Evolutionary conservation across 2,888 invertebrate genomes (phyloP).

Genomic region (Nymphalis urticae): DNA sequence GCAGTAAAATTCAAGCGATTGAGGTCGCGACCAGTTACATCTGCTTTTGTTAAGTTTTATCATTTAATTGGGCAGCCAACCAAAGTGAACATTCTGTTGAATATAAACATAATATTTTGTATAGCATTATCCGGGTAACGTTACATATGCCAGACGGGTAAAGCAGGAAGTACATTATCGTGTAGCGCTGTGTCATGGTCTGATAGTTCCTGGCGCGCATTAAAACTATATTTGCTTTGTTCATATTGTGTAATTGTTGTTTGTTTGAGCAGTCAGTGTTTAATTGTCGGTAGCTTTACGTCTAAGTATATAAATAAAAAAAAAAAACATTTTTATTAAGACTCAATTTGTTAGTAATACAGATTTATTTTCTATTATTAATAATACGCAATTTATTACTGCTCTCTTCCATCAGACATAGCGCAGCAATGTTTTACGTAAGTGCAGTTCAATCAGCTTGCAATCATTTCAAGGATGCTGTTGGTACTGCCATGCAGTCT

Average conservation of each 20-base stretch:
- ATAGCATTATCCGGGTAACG: slow-evolving; percentile 3
- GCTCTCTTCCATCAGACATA: no score
- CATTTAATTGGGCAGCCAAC: slow-evolving; percentile 18
- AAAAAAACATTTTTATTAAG: not conserved
- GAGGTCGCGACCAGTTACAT: slow-evolving; percentile 14
- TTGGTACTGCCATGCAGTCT: no score
- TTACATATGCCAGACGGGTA: slow-evolving; percentile 24
- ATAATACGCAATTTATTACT: no score
- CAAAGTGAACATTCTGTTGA: slow-evolving; percentile 16
- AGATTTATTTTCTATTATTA: no score
- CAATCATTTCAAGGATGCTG: no score
- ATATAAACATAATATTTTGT: slow-evolving; percentile 16
- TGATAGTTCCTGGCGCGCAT: slow-evolving; percentile 32
- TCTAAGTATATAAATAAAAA: slow-evolving; percentile 20
- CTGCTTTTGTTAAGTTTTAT: slow-evolving; percentile 20
- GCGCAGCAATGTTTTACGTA: no score
- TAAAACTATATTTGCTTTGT: slow-evolving; percentile 38
- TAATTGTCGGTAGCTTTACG: slow-evolving; percentile 27
- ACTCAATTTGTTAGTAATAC: no score
- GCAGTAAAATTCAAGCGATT: slow-evolving; percentile 12
- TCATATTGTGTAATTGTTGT: slow-evolving; percentile 33
- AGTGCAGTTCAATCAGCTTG: no score
- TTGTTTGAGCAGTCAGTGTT: slow-evolving; percentile 30
- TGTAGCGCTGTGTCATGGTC: slow-evolving; percentile 30
- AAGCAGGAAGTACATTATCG: slow-evolving; percentile 37